Conservation (phyloP, 2,113 vertebrate species). For the Mesoclemmys tuberculata region DNA sequence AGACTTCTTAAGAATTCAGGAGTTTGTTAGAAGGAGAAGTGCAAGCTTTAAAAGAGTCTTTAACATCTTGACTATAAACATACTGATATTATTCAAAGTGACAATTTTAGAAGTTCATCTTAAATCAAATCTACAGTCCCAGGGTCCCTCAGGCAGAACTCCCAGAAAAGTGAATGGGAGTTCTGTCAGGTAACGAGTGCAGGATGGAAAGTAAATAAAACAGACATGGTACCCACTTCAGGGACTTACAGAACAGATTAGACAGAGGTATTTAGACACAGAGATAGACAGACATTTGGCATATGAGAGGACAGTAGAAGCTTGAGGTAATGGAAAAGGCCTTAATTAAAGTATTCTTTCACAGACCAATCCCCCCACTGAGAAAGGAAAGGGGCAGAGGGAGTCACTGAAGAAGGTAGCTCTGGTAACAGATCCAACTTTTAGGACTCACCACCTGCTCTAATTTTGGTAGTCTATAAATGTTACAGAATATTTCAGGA, state of each 20-base stretch:
- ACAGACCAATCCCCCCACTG: not conserved
- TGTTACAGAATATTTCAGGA: not conserved
- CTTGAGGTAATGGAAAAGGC: not conserved
- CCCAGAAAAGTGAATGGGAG: not conserved
- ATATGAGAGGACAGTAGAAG: not conserved
- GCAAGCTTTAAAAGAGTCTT: not conserved
- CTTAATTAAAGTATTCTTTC: not conserved
- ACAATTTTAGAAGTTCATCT: not conserved
- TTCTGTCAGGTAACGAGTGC: not conserved
- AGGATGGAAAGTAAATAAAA: rapidly evolving
- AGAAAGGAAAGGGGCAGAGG: not conserved
- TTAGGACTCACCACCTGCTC: not conserved
- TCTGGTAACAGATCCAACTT: not conserved
- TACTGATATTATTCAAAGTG: not conserved
- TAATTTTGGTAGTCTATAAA: not conserved
- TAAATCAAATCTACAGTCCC: not conserved
- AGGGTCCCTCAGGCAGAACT: not conserved
- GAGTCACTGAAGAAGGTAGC: not conserved
- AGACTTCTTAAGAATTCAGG: not conserved
- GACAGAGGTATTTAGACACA: not conserved
- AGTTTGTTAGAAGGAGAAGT: not conserved
- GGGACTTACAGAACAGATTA: not conserved
- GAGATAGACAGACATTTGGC: not conserved
- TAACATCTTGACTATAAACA: not conserved
- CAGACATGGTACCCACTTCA: not conserved